Conservation (phyloP, 2,797 vertebrate genomes). For the Prionace glauca region DNA sequence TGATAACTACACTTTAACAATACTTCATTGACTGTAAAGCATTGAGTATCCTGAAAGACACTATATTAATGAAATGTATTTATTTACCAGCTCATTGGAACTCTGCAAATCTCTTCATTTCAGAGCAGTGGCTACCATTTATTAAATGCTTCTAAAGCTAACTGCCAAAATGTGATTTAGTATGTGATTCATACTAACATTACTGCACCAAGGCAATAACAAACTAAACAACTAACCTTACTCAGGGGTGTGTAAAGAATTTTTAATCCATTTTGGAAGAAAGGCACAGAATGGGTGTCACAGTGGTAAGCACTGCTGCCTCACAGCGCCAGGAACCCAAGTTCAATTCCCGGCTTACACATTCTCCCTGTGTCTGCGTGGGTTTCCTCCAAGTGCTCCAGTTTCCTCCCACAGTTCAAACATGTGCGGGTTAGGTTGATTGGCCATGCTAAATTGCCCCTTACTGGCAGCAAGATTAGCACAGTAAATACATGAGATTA, state of each 20-base stretch:
- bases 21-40: background rate
- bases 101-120: background rate
- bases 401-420: no score
- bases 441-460: no score
- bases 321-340: no score
- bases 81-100: background rate
- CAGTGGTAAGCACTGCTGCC: no score
- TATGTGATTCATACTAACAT: background rate
- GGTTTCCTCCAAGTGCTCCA: no score
- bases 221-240: background rate
- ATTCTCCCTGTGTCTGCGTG: no score
- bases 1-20: background rate
- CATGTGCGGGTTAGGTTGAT: no score
- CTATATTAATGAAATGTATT: background rate
- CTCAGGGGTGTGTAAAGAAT: background rate
- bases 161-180: background rate
- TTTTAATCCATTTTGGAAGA: background rate
- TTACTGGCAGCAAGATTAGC: no score
- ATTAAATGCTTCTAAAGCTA: conserved; percentile 3
- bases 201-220: background rate
- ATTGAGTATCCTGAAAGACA: background rate
- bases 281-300: background rate
- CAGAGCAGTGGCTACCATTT: background rate
- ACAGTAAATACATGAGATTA: no score
- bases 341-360: no score